phyloP scores from a whole-genome alignment of 92 coral and sea anemone genomes.

The Pocillopora meandrina region DNA sequence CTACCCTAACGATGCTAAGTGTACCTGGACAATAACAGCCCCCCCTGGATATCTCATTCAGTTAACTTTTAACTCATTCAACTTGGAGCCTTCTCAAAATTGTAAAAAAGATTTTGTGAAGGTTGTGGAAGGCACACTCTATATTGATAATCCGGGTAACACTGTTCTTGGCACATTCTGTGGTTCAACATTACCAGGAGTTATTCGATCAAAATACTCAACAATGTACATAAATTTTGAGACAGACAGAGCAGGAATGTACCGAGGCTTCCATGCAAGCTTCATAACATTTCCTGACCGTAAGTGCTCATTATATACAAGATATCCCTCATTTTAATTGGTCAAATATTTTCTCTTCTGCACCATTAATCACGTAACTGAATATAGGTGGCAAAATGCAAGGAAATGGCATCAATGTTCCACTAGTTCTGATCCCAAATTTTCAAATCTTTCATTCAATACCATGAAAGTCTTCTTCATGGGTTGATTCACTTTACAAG shows the following conservation, averaged over 20 bases:
- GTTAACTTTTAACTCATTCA: constrained; percentile 47
- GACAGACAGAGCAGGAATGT: constrained; percentile 54
- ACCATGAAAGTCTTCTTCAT: no score
- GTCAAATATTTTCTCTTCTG: no score
- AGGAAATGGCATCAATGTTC: no score
- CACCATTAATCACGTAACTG: no score
- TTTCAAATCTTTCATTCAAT: no score
- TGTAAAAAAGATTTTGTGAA: constrained; percentile 50
- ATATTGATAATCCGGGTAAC: neutral
- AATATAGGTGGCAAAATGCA: no score
- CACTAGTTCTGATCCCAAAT: no score
- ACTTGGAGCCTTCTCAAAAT: constrained; percentile 32
- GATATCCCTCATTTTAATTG: no score
- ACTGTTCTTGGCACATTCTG: constrained; percentile 19
- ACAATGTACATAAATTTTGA: constrained; percentile 58
- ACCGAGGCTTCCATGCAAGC: constrained; percentile 76
- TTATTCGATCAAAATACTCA: constrained; percentile 27
- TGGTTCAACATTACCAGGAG: constrained; percentile 28
- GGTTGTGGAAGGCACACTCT: neutral
- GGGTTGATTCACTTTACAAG: no score
- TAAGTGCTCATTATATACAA: constrained; percentile 15
- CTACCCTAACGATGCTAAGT: constrained; percentile 47
- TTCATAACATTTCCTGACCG: constrained; percentile 39
- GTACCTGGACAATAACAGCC: constrained; percentile 31
- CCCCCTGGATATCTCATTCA: constrained; percentile 38